Base-by-base conservation (phyloP, 2,113 vertebrate species). In the Python bivittatus region DNA sequence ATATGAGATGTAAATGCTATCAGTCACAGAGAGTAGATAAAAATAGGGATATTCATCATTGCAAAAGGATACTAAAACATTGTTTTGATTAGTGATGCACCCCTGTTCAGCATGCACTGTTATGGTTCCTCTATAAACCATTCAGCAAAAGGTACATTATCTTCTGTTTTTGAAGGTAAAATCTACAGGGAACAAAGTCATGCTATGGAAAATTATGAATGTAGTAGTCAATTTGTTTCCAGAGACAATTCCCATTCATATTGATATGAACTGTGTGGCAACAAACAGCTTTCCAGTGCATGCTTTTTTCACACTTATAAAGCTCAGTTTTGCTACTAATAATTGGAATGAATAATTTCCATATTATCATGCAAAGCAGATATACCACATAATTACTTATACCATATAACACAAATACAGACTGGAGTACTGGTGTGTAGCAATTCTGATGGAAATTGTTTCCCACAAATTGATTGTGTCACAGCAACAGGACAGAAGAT, bases 41-140 rank as follows among this genome's bases (percentile, higher is more conserved):
- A 33, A 52, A 58, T 25, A 58, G 7, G 72, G 15, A 58, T 84
- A 60, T 57, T 58, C 44, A 29, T 86, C 22, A 33, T 38, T 86
- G 29, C n/a, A 53, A 68, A 89, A 68, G 84, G 20, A 72, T 61
- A 61, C 2, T 12, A 15, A 60, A 17, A 53, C 15, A 7, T 9
- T 61, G 13, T 25, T 84, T 83, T 84, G 38, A 60, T n/a, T 27
- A 54, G 54, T 84, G 4, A 42, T 27, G 2, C 54, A n/a, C 58
- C 44, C 54, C 48, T 9, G 0, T 11, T 0, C 0, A n/a, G 86
- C 57, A 48, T 87, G 0, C 17, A 48, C 0, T 9, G 12, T 56
- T 56, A 58, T 56, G 58, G 20, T 57, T 38, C 54, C 58, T 60
- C 87, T 15, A n/a, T 29, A 8, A 89, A 4, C 38, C 1, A 38